Conservation (phyloP, 2,797 vertebrate genomes). For the Varecia variegata region DNA sequence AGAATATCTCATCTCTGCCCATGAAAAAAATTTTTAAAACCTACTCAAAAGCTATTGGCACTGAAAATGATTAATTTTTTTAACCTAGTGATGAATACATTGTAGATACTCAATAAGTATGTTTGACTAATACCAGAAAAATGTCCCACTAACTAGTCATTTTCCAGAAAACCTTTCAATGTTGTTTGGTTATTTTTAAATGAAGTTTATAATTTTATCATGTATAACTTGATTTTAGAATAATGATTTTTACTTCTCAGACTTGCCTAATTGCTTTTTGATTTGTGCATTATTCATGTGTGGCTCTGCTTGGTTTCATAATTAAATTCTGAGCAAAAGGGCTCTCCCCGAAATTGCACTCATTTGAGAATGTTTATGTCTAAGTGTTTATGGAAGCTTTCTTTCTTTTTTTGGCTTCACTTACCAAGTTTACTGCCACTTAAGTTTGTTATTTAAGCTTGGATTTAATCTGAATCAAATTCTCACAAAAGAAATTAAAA, state of each 20-base stretch:
- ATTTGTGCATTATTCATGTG: not conserved
- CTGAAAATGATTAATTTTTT: not conserved
- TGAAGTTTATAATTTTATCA: not conserved
- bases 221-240: not conserved
- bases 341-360: not conserved
- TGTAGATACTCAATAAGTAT: not conserved
- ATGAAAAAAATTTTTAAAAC: not conserved
- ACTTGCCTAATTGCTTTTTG: not conserved
- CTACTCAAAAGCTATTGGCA: not conserved
- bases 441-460: not conserved
- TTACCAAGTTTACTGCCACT: not conserved
- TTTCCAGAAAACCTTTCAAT: not conserved
- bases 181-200: not conserved
- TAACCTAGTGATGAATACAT: not conserved
- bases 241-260: not conserved
- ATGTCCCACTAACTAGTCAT: not conserved
- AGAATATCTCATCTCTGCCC: not conserved
- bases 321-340: not conserved
- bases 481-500: not conserved
- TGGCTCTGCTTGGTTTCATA: not conserved
- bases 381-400: not conserved
- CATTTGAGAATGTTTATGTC: not conserved
- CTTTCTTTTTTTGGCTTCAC: not conserved
- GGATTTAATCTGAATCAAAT: slow-evolving; percentile 6
- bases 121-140: not conserved